phyloP scores from a whole-genome alignment of 2,797 vertebrate genomes.

The Lemur catta region DNA sequence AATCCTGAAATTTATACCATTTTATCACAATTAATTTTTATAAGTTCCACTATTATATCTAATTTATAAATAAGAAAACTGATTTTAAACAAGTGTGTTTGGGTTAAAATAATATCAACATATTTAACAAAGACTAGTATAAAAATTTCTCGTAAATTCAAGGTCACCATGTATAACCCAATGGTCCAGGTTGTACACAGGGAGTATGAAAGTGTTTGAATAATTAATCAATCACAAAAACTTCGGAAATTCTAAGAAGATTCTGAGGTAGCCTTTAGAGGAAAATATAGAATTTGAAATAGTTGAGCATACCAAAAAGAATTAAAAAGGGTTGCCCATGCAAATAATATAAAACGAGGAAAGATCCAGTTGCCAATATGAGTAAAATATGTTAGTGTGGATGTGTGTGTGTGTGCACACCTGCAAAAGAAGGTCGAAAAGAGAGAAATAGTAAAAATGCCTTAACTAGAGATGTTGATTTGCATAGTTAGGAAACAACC shows the following conservation, averaged over 20 bases:
- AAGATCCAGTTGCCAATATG: background rate
- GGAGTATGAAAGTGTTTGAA: background rate
- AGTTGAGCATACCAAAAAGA: background rate
- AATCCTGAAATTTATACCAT: background rate
- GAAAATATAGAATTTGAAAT: background rate
- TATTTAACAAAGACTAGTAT: background rate
- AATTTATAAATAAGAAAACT: background rate
- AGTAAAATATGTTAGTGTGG: background rate
- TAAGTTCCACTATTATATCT: background rate
- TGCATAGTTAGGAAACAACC: background rate
- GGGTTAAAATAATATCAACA: background rate
- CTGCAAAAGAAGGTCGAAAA: background rate
- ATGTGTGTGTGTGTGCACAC: background rate
- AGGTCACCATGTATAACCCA: background rate
- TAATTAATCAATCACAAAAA: background rate
- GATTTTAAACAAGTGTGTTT: background rate
- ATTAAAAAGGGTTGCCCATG: background rate
- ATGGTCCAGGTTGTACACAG: background rate
- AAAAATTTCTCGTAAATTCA: background rate
- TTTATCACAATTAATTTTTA: background rate
- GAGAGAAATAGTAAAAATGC: background rate
- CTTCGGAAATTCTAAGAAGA: background rate
- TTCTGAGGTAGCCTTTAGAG: background rate
- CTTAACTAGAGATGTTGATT: background rate
- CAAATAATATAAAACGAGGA: background rate